Conservation (phyloP, 2,113 vertebrate genomes). For the Mionectes macconnelli region DNA sequence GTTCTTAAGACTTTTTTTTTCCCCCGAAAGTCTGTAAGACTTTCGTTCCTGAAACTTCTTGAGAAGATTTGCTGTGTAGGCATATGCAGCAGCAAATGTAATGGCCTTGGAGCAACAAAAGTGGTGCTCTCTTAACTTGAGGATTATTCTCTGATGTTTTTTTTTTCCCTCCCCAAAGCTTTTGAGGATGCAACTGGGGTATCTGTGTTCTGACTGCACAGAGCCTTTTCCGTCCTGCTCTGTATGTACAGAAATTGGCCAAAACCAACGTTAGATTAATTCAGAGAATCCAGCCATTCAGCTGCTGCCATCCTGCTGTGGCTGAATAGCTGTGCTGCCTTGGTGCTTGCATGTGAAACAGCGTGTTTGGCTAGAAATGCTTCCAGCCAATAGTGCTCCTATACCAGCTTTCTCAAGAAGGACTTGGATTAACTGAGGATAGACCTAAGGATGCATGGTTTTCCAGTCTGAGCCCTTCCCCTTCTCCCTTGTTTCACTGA, state of each 20-base stretch:
- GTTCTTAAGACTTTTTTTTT: slow-evolving; percentile 41
- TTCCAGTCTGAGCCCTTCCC: background rate
- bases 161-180: background rate
- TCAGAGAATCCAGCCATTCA: background rate
- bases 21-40: slow-evolving; percentile 7
- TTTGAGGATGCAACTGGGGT: background rate
- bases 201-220: background rate
- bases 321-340: slow-evolving; percentile 2
- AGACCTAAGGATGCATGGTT: background rate
- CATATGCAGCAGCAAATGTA: background rate
- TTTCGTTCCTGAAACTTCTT: slow-evolving; percentile 41
- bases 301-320: background rate
- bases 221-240: background rate
- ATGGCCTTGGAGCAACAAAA: background rate
- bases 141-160: background rate
- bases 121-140: background rate
- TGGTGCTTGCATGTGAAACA: background rate
- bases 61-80: slow-evolving; percentile 4
- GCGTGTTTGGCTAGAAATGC: background rate
- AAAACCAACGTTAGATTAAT: background rate
- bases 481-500: background rate
- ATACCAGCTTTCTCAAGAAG: slow-evolving; percentile 9
- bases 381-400: background rate
- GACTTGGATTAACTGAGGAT: background rate
- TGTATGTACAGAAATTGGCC: background rate